Percentiles rank a stretch among this genome's conserved stretches.
Conservation (phyloP, 64 coral and sea anemone species). For the Dendronephthya gigantea region DNA sequence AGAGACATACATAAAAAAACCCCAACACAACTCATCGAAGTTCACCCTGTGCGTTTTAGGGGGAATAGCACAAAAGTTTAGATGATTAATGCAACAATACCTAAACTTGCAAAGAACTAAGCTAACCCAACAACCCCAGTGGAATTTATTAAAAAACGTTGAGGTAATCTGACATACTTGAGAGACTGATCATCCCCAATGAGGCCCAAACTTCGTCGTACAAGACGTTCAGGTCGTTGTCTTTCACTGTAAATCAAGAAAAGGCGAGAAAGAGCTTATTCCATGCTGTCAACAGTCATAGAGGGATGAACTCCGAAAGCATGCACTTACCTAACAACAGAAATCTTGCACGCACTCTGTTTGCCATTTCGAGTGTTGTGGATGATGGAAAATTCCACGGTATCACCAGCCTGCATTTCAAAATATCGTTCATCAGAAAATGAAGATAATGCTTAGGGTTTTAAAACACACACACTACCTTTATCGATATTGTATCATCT, state of each 20-base stretch:
- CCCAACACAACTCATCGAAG: too few relatives aligned
- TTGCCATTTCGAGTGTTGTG: constrained; percentile 74
- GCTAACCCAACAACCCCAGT: too few relatives aligned
- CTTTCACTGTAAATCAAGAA: not conserved
- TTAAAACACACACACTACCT: too few relatives aligned
- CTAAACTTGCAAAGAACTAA: too few relatives aligned
- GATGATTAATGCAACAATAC: too few relatives aligned
- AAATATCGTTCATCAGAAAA: not conserved
- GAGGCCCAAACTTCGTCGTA: not conserved
- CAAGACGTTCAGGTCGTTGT: not conserved
- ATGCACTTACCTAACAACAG: constrained; percentile 45
- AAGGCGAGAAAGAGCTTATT: not conserved
- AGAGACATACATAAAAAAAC: too few relatives aligned
- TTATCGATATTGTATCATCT: constrained; percentile 59
- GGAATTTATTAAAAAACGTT: too few relatives aligned
- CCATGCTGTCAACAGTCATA: not conserved
- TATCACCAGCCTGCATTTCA: constrained; percentile 61
- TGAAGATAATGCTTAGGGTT: too few relatives aligned
- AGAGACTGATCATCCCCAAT: not conserved
- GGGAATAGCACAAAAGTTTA: too few relatives aligned
- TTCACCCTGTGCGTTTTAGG: too few relatives aligned
- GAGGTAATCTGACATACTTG: too few relatives aligned
- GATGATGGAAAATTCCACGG: constrained; percentile 83
- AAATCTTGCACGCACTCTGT: constrained; percentile 49
- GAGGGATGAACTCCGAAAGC: too few relatives aligned